These are phyloP conservation scores for Orientallactaga sibirica DNA, from an alignment of 2,797 vertebrate species.

Conservation along the genomic window DNA sequence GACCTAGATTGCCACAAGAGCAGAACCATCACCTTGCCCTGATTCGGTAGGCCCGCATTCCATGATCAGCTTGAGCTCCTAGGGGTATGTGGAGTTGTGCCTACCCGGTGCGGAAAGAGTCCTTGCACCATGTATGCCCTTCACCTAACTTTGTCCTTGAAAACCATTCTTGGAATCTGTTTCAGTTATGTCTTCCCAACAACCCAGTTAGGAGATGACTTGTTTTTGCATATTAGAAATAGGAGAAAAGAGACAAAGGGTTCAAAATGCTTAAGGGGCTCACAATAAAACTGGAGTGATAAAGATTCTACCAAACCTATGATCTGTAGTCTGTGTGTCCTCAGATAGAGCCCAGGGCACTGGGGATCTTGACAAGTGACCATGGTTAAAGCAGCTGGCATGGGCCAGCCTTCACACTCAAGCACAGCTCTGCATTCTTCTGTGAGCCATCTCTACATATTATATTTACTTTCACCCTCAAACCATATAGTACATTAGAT, in stretches of 20 bases:
- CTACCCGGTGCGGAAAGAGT: slow-evolving; percentile 44
- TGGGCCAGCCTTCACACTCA: neutral
- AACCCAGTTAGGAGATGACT: neutral
- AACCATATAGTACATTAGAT: neutral
- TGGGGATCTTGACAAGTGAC: neutral
- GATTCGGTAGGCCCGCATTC: slow-evolving; percentile 71
- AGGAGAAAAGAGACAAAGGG: slow-evolving; percentile 47
- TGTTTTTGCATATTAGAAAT: slow-evolving; percentile 38
- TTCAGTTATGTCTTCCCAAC: slow-evolving; percentile 51
- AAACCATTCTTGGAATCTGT: slow-evolving; percentile 55
- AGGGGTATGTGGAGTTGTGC: slow-evolving; percentile 77
- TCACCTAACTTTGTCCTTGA: slow-evolving; percentile 70
- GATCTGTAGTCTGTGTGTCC: neutral
- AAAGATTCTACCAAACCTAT: neutral
- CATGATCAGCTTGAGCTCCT: slow-evolving; percentile 81
- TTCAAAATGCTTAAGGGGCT: slow-evolving; percentile 29
- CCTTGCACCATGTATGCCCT: slow-evolving; percentile 60
- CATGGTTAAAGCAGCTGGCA: neutral
- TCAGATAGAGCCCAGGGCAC: neutral
- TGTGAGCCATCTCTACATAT: neutral
- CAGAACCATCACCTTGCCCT: slow-evolving; percentile 78
- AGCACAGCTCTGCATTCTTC: neutral
- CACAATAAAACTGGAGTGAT: neutral
- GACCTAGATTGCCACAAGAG: slow-evolving; percentile 75
- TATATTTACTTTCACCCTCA: slow-evolving; percentile 9